These are phyloP conservation scores for Artemia sinica DNA, from an alignment of 2,888 invertebrate species.

Conservation along the genomic window DNA sequence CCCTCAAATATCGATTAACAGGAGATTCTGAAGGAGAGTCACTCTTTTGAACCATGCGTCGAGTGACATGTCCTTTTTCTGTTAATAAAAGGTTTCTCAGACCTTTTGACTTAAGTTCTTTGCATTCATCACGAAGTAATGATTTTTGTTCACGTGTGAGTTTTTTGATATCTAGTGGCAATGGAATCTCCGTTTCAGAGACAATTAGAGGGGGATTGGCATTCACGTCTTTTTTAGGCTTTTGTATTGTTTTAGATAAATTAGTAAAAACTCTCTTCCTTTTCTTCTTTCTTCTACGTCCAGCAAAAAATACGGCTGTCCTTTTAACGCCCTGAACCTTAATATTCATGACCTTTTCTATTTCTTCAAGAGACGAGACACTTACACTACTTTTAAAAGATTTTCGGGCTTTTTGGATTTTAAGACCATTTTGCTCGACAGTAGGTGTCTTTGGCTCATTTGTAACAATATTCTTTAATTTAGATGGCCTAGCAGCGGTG, in stretches of 20 bases:
- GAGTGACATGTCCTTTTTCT: slow-evolving; percentile 9
- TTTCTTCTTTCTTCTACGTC: neutral
- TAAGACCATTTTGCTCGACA: neutral
- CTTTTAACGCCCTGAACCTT: neutral
- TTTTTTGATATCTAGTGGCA: neutral
- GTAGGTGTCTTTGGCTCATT: neutral
- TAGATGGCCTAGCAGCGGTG: neutral
- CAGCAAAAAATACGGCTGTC: neutral
- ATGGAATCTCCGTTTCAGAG: neutral
- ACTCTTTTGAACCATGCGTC: neutral
- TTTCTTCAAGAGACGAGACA: neutral
- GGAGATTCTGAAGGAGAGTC: slow-evolving; percentile 8
- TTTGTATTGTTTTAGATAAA: neutral
- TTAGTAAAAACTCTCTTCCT: neutral
- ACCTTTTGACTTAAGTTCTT: neutral
- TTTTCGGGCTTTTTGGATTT: neutral
- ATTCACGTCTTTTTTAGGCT: slow-evolving; percentile 8
- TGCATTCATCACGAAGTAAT: neutral
- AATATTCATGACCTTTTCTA: neutral
- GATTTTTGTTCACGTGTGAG: slow-evolving; percentile 2
- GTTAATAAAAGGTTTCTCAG: slow-evolving; percentile 10
- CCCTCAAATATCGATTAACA: neutral
- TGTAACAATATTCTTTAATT: neutral
- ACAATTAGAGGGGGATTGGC: neutral
- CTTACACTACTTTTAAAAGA: neutral